phyloP scores from a whole-genome alignment of 2,113 vertebrate genomes.

The Leptobrachium ailaonicum region DNA sequence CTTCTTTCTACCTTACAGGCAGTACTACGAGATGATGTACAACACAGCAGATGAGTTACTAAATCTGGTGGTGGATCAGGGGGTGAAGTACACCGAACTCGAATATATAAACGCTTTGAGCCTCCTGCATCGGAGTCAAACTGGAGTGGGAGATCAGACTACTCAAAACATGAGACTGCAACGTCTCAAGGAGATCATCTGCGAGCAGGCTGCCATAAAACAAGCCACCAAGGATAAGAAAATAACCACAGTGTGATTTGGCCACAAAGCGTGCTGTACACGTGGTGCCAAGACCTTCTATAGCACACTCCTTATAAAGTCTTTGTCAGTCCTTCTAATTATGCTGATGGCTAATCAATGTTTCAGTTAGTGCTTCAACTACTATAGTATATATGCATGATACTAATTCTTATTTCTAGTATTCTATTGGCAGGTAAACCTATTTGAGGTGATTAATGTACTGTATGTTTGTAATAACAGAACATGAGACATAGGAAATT shows the following conservation, averaged over 20 bases:
- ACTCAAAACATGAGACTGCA: conserved; percentile 91
- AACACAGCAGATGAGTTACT: conserved; percentile 93
- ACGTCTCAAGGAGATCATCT: conserved; percentile 96
- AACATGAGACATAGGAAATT: too few species aligned
- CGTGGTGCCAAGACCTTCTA: not conserved
- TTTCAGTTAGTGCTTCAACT: not conserved
- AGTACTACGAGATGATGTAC: conserved; percentile 99
- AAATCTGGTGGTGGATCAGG: conserved; percentile 97
- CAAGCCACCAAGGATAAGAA: conserved; percentile 99
- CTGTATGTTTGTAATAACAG: too few species aligned
- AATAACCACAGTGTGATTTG: conserved; percentile 87
- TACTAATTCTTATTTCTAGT: not conserved
- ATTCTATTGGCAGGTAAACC: too few species aligned
- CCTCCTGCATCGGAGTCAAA: conserved; percentile 94
- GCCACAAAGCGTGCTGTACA: not conserved
- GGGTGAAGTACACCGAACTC: conserved; percentile 95
- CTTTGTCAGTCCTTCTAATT: too few species aligned
- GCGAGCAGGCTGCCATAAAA: conserved; percentile 96
- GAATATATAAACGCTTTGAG: conserved; percentile 95
- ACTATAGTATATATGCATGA: not conserved
- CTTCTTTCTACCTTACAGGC: conserved; percentile 64
- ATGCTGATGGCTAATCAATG: not conserved
- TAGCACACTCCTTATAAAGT: not conserved
- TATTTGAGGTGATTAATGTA: too few species aligned
- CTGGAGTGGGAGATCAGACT: conserved; percentile 90